Evolutionary conservation across 1,140 invertebrate genomes (phyloP).

Genomic region (Nomia melanderi): DNA sequence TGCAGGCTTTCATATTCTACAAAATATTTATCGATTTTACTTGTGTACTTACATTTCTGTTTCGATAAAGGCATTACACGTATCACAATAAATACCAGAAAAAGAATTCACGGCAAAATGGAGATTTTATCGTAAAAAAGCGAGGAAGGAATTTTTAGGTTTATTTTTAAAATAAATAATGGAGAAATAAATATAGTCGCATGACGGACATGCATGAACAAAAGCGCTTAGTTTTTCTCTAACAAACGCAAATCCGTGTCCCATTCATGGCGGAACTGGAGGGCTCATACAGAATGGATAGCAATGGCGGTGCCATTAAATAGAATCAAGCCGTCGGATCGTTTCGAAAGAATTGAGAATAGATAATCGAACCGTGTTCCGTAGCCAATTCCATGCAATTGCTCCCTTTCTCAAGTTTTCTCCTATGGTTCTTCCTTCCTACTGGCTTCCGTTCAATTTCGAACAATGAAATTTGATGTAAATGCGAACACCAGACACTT

Average conservation of each 20-base stretch:
- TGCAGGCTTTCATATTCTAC: too few species aligned
- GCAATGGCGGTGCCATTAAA: slow-evolving; percentile 57
- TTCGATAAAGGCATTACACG: too few species aligned
- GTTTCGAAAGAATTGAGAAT: slow-evolving; percentile 59
- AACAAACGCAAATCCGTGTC: slow-evolving; percentile 65
- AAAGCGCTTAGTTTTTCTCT: slow-evolving; percentile 58
- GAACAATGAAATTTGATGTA: slow-evolving; percentile 34
- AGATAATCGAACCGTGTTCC: slow-evolving; percentile 58
- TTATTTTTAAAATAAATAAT: too few species aligned
- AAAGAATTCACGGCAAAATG: too few species aligned
- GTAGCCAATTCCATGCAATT: slow-evolving; percentile 18
- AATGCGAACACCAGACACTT: neutral
- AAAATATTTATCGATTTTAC: too few species aligned
- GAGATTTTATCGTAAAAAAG: too few species aligned
- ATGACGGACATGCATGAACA: slow-evolving; percentile 57
- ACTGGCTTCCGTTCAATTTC: slow-evolving; percentile 1
- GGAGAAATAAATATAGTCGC: slow-evolving; percentile 4
- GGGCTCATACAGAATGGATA: slow-evolving; percentile 47
- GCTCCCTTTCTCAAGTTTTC: neutral
- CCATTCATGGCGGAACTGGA: slow-evolving; percentile 50
- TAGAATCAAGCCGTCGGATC: slow-evolving; percentile 53
- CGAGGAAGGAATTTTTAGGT: too few species aligned
- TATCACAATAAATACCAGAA: too few species aligned
- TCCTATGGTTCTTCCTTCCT: neutral
- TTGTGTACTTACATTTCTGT: too few species aligned